Evolutionary conservation across 1,140 invertebrate species (phyloP).

Genomic region (Drosophila chauvacae): DNA sequence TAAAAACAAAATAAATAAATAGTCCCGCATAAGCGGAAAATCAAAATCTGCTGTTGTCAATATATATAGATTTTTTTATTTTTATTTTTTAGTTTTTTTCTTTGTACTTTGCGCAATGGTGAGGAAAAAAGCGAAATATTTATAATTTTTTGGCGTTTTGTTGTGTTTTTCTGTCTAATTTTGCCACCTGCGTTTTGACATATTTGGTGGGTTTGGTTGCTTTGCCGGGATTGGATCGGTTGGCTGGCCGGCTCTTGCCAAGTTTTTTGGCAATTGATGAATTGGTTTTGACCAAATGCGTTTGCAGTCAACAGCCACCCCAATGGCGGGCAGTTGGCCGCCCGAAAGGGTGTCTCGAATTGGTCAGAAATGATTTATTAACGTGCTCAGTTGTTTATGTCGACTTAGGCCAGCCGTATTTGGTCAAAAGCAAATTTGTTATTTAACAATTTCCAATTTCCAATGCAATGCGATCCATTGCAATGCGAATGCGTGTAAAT

Average conservation of each 20-base stretch:
- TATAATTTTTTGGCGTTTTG: constrained; percentile 57
- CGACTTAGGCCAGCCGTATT: constrained; percentile 55
- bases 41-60: constrained; percentile 66
- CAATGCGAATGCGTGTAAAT: constrained; percentile 68
- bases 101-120: constrained; percentile 41
- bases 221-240: constrained; percentile 24
- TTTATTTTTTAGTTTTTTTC: neutral
- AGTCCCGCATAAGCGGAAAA: constrained; percentile 57
- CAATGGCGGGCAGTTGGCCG: constrained; percentile 51
- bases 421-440: constrained; percentile 73
- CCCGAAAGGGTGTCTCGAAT: constrained; percentile 69
- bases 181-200: constrained; percentile 81
- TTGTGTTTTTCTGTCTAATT: constrained; percentile 77
- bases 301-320: constrained; percentile 56
- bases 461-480: constrained; percentile 63
- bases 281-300: constrained; percentile 76
- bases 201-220: constrained; percentile 65
- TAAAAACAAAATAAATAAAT: constrained; percentile 35
- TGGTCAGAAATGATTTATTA: constrained; percentile 81
- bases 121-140: constrained; percentile 43
- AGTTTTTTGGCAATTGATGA: constrained; percentile 75
- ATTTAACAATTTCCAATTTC: constrained; percentile 71
- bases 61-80: constrained; percentile 34
- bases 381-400: constrained; percentile 78
- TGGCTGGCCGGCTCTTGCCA: constrained; percentile 47